Base-by-base conservation (phyloP, 2,797 vertebrate species). In the Anas acuta region DNA sequence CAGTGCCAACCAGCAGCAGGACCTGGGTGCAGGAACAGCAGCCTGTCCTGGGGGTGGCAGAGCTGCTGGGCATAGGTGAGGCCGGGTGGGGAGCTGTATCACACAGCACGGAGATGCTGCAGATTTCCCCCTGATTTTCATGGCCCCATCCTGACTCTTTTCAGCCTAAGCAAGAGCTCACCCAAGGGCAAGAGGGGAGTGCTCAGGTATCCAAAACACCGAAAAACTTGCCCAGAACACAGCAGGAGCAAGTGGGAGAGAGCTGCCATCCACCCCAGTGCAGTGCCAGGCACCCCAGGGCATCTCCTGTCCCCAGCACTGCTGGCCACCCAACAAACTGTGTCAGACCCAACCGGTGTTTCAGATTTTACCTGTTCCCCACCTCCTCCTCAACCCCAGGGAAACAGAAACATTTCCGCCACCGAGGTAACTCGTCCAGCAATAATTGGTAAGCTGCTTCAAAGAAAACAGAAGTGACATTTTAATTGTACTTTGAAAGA, bases 401-500 rank as follows among this genome's bases (percentile, higher is more conserved):
- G 58, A 69, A 75, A 69, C 7, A 72, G 57, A 17, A 88, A 58
- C 23, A 58, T 32, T 81, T 92, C 67, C 61, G 70, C 15, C 32
- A 64, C 39, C 32, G 60, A 86, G 54, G 45, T 15, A 78, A 54
- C 7, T 3, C 47, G 49, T 58, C 81, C 61, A 79, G 53, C 75
- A 87, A 71, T 62, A 90, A 65, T 3, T 3, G 7, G 25, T 32
- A 73, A 90, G 76, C 7, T 82, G 39, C 18, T 92, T 76, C 35
- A 80, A 80, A 83, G 57, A 86, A 79, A 86, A 75, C 66, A 80
- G 91, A 94, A 93, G 23, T 11, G 28, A 43, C 51, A 87, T 90
- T 92, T 95, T 72, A 97, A 92, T 11, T 84, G 51, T 90, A 93
- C 69, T 93, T 90, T 91, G 30, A 96, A 92, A 87, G 67, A 61